Evolutionary conservation across 2,888 invertebrate species (phyloP), one percentile per base, ranked within the genome.

Genomic region (Drosophila robusta): DNA sequence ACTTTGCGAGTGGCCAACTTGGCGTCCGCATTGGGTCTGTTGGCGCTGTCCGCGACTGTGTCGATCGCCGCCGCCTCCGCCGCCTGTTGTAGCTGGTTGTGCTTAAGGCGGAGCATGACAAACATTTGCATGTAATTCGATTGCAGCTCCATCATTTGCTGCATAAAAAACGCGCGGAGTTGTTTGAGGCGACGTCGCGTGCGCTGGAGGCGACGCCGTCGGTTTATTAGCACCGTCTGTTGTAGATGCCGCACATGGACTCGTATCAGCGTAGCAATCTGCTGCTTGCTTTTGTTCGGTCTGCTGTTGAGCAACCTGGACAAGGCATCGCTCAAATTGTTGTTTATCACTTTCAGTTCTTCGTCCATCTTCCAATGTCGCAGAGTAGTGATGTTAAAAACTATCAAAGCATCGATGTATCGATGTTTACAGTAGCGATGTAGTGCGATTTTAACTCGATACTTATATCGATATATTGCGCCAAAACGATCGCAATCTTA

Each of bases 121-220:
- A 90, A 72, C 75, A 89, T 82, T 68, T 91, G 78, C 3, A 89
- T 22, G 50, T 90, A 91, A 34, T 81, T 85, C 7, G 82, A 83
- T 29, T 92, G 91, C 49, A 91, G 66, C 14, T 89, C 87, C 24
- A 90, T 73, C 77, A 92, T 65, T 26, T 91, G 87, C 16, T 89
- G 86, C 47, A 91, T 65, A 38, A 90, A 92, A 39, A 89, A 88
- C 29, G 85, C 71, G 3, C 90, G 89, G 45, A 92, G 52, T 29
- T 80, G 58, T 5, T 74, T 65, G 4, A 89, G 81, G 0, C 90
- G 81, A 11, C 82, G 78, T 6, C 81, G 78, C 2, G 84, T 69
- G 1, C 90, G 78, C 29, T 90, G 87, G 47, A 88, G 86, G 0
- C 81, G 64, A 39, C 89, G 86, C 3, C 91, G 80, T 3, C 92